Conservation (phyloP, 1,140 invertebrate genomes). For the Oscheius sp. region DNA sequence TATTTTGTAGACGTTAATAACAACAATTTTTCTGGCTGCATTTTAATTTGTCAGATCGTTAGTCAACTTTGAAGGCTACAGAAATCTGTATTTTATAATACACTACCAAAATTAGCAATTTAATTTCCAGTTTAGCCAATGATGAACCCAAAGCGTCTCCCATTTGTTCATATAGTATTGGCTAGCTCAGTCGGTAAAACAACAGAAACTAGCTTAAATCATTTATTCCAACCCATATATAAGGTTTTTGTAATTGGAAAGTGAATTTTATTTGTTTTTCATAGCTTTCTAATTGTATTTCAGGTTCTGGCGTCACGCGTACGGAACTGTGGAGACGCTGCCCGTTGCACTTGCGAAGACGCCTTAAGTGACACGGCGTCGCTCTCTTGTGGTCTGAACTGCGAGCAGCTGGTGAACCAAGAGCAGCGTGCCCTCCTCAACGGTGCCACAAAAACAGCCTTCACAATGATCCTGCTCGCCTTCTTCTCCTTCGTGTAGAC, state of each 20-base stretch:
- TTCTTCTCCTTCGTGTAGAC: not conserved
- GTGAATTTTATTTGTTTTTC: not conserved
- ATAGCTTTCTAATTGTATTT: not conserved
- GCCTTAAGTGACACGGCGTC: not conserved
- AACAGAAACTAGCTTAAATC: not conserved
- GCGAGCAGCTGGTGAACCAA: not conserved
- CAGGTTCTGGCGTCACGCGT: conserved; percentile 15
- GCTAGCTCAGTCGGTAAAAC: not conserved
- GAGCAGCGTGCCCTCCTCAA: not conserved
- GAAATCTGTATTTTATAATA: too few relatives aligned
- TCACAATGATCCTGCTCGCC: not conserved
- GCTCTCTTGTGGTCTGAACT: not conserved
- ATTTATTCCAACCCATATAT: not conserved
- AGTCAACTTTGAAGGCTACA: too few relatives aligned
- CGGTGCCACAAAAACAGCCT: not conserved
- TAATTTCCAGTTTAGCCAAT: too few relatives aligned
- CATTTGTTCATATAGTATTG: too few relatives aligned
- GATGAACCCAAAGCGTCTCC: too few relatives aligned
- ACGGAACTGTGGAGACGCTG: conserved; percentile 25
- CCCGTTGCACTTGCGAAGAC: conserved; percentile 29
- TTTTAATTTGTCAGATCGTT: too few relatives aligned
- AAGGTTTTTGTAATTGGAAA: not conserved
- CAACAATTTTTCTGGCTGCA: too few relatives aligned
- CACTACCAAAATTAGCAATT: too few relatives aligned
- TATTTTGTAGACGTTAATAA: too few relatives aligned